These are phyloP conservation scores for Datnioides undecimradiatus DNA, from an alignment of 2,113 vertebrate genomes.

Conservation along the genomic window DNA sequence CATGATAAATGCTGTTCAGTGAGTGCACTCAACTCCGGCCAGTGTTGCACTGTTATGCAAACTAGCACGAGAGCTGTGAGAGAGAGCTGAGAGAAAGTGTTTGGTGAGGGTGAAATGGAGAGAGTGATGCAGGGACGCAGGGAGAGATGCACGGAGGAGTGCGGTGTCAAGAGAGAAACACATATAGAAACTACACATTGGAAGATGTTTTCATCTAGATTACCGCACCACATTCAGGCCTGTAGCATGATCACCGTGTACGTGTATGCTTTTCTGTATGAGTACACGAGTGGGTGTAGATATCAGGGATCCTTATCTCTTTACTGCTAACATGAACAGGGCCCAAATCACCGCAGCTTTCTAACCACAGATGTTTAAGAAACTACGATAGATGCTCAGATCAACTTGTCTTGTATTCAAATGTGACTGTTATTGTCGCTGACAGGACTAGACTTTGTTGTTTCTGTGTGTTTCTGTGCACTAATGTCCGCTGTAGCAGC, in stretches of 20 bases:
- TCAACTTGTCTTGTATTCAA: background rate
- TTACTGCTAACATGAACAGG: conserved; percentile 4
- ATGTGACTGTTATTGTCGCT: no score
- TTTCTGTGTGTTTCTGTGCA: no score
- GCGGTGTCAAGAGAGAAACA: conserved; percentile 46
- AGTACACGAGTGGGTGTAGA: conserved; percentile 25
- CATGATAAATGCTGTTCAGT: conserved; percentile 67
- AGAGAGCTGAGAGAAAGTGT: conserved; percentile 49
- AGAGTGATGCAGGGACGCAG: conserved; percentile 34
- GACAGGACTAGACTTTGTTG: no score
- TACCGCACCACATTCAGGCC: conserved; percentile 6
- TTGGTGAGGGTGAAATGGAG: conserved; percentile 30
- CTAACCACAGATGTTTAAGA: background rate
- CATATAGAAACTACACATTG: conserved; percentile 16
- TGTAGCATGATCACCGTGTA: background rate
- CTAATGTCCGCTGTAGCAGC: background rate
- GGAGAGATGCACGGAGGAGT: conserved; percentile 26
- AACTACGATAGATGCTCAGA: background rate
- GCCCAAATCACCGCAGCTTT: background rate
- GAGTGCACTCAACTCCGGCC: conserved; percentile 73
- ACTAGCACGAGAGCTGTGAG: conserved; percentile 65
- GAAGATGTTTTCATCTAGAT: conserved; percentile 20
- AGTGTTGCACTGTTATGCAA: conserved; percentile 76
- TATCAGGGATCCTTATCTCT: conserved; percentile 22
- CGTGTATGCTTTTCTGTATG: conserved; percentile 10